Evolutionary conservation across 2,888 invertebrate genomes (phyloP).

Genomic region (Alsophila aescularia): DNA sequence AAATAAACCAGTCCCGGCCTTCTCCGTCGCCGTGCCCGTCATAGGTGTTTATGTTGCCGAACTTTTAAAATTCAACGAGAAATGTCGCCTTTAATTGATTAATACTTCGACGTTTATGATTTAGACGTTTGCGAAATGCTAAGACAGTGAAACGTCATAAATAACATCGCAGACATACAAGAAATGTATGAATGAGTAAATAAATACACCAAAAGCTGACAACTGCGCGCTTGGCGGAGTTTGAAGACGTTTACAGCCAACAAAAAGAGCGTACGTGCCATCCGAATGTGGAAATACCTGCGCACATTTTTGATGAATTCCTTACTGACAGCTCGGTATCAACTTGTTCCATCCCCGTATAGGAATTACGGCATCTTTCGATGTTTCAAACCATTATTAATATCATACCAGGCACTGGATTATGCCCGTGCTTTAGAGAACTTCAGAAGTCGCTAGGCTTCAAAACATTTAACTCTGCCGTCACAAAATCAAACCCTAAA

Average conservation of each 20-base stretch:
- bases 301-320: constrained; percentile 64
- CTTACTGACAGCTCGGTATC: constrained; percentile 56
- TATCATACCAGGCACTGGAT: constrained; percentile 10
- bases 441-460: not conserved
- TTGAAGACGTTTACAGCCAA: constrained; percentile 65
- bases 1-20: constrained; percentile 55
- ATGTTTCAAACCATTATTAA: constrained; percentile 16
- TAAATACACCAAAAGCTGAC: constrained; percentile 70
- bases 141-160: constrained; percentile 51
- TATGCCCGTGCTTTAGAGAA: not conserved
- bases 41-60: constrained; percentile 64
- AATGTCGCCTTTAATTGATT: constrained; percentile 44
- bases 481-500: constrained; percentile 28
- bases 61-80: constrained; percentile 37
- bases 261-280: constrained; percentile 66
- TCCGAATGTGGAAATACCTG: constrained; percentile 64
- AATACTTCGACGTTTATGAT: constrained; percentile 51
- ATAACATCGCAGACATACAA: constrained; percentile 60
- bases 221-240: constrained; percentile 56
- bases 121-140: constrained; percentile 46
- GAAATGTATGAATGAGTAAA: constrained; percentile 71
- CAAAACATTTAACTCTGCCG: no score
- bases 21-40: constrained; percentile 56
- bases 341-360: constrained; percentile 36
- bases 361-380: constrained; percentile 23